Conservation (phyloP, 1,140 invertebrate species). For the Eubasilissa regina region DNA sequence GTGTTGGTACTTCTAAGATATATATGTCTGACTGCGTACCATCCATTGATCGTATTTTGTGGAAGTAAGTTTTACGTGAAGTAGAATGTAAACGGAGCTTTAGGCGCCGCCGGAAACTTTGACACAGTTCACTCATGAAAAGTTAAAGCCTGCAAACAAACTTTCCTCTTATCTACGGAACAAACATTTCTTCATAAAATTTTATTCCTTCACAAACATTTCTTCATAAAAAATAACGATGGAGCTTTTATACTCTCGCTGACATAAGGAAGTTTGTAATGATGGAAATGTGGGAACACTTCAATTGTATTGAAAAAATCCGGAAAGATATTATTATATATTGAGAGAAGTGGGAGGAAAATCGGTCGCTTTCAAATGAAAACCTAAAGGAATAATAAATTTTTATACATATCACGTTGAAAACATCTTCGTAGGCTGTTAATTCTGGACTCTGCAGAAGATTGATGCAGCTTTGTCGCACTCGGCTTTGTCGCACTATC, state of each 20-base stretch:
- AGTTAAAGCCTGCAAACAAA: conserved; percentile 45
- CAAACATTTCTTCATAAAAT: conserved; percentile 53
- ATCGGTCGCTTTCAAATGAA: too few species aligned
- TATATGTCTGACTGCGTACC: too few species aligned
- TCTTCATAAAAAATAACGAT: conserved; percentile 37
- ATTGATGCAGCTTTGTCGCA: too few species aligned
- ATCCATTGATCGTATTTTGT: not conserved
- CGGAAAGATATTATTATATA: too few species aligned
- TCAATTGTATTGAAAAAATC: not conserved
- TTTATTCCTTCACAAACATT: conserved; percentile 41
- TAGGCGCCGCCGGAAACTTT: conserved; percentile 22
- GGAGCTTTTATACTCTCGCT: conserved; percentile 23
- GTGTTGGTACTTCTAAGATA: too few species aligned
- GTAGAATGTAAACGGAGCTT: conserved; percentile 32
- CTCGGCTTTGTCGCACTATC: too few species aligned
- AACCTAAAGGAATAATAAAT: too few species aligned
- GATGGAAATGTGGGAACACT: conserved; percentile 33
- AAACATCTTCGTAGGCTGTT: too few species aligned
- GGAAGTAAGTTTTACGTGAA: conserved; percentile 17
- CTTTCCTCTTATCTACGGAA: conserved; percentile 53
- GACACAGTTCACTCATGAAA: conserved; percentile 52
- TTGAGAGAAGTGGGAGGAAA: too few species aligned
- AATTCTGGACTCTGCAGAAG: too few species aligned
- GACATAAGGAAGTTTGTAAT: conserved; percentile 45
- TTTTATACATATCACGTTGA: too few species aligned